Percentiles rank a stretch among this genome's conserved stretches.
Evolutionary conservation across 2,797 vertebrate species (phyloP).

Genomic region (Smutsia gigantea): DNA sequence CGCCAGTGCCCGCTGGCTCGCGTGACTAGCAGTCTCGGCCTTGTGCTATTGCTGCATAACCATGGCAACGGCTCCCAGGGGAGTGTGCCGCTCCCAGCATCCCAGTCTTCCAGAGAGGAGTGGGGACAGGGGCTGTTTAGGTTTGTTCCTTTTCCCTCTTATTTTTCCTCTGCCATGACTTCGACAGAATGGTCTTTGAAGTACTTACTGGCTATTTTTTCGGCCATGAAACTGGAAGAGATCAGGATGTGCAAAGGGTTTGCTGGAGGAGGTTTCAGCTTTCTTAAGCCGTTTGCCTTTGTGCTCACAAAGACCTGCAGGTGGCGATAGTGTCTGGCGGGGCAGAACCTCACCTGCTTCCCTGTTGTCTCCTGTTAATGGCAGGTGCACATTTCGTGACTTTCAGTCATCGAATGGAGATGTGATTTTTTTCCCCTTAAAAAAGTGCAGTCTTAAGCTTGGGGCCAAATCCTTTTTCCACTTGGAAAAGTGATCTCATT

Average conservation of each 20-base stretch:
- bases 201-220: conserved; percentile 84
- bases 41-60: conserved; percentile 86
- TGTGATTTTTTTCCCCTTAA: conserved; percentile 62
- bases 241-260: conserved; percentile 81
- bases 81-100: conserved; percentile 82
- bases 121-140: conserved; percentile 83
- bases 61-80: conserved; percentile 85
- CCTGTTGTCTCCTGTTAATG: conserved; percentile 41
- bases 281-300: conserved; percentile 69
- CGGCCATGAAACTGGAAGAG: conserved; percentile 80
- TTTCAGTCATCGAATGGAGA: conserved; percentile 86
- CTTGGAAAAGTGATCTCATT: conserved; percentile 83
- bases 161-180: conserved; percentile 83
- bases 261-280: conserved; percentile 82
- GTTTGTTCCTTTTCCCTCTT: conserved; percentile 75
- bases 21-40: conserved; percentile 86
- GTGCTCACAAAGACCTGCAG: conserved; percentile 55
- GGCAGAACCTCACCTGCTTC: neutral
- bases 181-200: conserved; percentile 88
- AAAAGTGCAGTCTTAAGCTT: conserved; percentile 76
- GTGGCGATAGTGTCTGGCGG: conserved; percentile 66
- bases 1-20: conserved; percentile 74
- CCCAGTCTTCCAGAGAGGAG: conserved; percentile 86
- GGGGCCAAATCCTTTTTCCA: conserved; percentile 78
- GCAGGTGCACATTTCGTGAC: conserved; percentile 92